Evolutionary conservation across 64 coral and sea anemone genomes (phyloP).

Genomic region (Actinia equina): DNA sequence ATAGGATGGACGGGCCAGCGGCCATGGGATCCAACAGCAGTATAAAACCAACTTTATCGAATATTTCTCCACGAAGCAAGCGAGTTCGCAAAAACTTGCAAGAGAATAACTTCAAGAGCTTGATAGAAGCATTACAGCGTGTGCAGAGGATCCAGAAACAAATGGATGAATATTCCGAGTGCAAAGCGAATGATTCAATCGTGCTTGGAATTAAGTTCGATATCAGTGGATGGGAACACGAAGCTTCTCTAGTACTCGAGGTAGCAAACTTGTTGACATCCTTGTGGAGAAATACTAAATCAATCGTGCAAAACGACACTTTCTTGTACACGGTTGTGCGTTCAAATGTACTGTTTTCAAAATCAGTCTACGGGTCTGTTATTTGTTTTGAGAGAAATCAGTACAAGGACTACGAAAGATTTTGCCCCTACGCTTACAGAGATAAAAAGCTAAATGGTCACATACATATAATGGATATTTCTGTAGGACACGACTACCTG

Average conservation of each 20-base stretch:
- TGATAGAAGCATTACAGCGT: conserved; percentile 24
- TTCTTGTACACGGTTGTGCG: conserved; percentile 54
- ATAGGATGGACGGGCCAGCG: background rate
- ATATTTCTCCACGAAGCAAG: background rate
- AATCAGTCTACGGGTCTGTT: conserved; percentile 47
- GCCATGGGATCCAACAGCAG: background rate
- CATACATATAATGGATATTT: conserved; percentile 49
- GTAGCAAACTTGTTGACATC: conserved; percentile 58
- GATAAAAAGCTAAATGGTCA: conserved; percentile 23
- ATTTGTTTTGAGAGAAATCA: conserved; percentile 59
- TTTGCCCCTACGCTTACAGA: conserved; percentile 58
- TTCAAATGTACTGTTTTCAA: conserved; percentile 65
- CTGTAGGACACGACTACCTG: conserved; percentile 53
- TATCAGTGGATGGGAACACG: conserved; percentile 41
- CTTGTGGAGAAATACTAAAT: conserved; percentile 35
- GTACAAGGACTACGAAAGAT: conserved; percentile 37
- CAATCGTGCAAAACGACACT: conserved; percentile 48
- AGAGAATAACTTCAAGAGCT: background rate
- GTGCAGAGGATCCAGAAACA: conserved; percentile 40
- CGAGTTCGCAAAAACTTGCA: background rate
- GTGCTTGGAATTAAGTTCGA: conserved; percentile 36
- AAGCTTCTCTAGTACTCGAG: conserved; percentile 36
- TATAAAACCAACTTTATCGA: background rate
- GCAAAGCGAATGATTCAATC: conserved; percentile 17
- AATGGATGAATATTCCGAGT: conserved; percentile 21